Evolutionary conservation across 2,113 vertebrate species (phyloP).

Genomic region (Thalassarche chlororhynchos): DNA sequence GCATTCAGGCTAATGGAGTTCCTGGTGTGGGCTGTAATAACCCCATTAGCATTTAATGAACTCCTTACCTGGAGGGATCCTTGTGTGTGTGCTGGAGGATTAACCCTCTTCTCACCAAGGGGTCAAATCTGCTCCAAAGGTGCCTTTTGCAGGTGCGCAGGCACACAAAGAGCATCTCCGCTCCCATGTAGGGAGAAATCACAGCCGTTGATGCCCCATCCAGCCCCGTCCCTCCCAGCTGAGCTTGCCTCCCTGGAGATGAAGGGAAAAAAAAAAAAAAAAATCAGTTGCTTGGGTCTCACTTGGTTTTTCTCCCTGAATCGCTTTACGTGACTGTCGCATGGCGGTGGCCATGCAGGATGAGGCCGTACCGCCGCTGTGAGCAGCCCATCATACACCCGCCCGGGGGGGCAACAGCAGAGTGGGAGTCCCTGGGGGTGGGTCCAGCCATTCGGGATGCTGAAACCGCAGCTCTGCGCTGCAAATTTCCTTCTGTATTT

Average conservation of each 20-base stretch:
- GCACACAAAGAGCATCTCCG: neutral
- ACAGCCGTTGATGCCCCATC: fast-evolving
- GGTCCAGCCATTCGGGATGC: fast-evolving
- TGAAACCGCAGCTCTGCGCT: fast-evolving
- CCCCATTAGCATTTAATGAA: neutral
- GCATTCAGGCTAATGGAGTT: neutral
- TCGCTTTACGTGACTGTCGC: fast-evolving
- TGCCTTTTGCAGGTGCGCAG: neutral
- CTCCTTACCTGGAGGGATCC: neutral
- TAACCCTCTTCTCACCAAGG: neutral
- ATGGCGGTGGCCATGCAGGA: neutral
- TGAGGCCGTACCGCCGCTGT: neutral
- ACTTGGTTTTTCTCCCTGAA: neutral
- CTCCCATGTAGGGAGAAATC: fast-evolving
- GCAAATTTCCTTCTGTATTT: fast-evolving
- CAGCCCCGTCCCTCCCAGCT: neutral
- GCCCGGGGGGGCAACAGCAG: neutral
- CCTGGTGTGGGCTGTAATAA: neutral
- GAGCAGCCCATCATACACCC: neutral
- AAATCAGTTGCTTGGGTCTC: fast-evolving
- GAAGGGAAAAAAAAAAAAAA: no score
- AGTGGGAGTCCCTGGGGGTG: neutral
- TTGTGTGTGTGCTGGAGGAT: neutral
- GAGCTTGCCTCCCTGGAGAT: fast-evolving
- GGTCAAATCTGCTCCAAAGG: neutral